Percentiles rank a stretch among this genome's conserved stretches.
These are phyloP conservation scores for Nineta flava DNA, from an alignment of 2,888 invertebrate genomes.

Conservation along the genomic window DNA sequence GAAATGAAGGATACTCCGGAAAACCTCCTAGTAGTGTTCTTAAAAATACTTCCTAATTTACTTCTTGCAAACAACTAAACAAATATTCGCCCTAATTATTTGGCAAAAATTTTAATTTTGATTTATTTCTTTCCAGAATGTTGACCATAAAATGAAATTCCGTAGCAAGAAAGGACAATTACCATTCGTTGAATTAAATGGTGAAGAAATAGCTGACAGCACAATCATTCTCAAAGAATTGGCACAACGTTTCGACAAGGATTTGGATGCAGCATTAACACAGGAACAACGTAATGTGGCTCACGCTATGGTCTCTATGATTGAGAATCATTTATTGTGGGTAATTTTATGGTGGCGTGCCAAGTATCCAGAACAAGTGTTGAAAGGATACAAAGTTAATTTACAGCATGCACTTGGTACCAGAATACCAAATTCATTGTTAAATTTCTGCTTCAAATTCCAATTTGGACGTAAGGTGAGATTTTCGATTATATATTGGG, in stretches of 20 bases:
- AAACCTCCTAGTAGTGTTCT: no score
- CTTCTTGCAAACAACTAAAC: background rate
- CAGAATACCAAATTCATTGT: constrained; percentile 70
- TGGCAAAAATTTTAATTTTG: constrained; percentile 1
- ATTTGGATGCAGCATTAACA: constrained; percentile 67
- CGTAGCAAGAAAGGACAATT: constrained; percentile 88
- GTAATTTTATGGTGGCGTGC: constrained; percentile 84
- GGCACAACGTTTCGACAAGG: constrained; percentile 64
- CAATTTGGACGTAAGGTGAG: constrained; percentile 71
- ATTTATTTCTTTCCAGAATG: constrained; percentile 53
- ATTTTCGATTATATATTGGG: background rate
- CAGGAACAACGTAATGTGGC: constrained; percentile 75
- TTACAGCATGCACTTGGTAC: constrained; percentile 77
- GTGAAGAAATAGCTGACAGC: constrained; percentile 87
- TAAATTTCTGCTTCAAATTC: constrained; percentile 82
- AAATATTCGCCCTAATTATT: background rate
- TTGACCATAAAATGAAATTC: constrained; percentile 86
- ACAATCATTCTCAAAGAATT: constrained; percentile 80
- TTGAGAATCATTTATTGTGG: constrained; percentile 88
- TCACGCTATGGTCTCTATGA: constrained; percentile 87
- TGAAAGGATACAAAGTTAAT: constrained; percentile 84
- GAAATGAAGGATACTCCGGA: no score
- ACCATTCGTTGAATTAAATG: constrained; percentile 89
- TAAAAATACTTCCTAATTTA: no score
- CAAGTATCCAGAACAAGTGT: constrained; percentile 76